Conservation (phyloP, 2,888 invertebrate genomes). For the Caenorhabditis plicata region DNA sequence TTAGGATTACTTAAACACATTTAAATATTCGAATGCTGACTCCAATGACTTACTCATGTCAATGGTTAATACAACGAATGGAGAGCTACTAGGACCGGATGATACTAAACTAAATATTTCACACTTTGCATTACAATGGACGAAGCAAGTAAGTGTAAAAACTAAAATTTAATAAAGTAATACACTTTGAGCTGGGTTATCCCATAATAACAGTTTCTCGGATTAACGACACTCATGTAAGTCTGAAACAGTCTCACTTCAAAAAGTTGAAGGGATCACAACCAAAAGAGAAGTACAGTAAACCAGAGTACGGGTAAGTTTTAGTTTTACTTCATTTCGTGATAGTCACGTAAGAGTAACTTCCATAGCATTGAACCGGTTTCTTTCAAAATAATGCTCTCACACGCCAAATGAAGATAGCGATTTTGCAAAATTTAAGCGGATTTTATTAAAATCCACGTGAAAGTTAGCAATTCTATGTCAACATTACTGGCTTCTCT, state of each 20-base stretch:
- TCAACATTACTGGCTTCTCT: too few species aligned
- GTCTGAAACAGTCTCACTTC: conserved; percentile 51
- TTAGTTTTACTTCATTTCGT: too few species aligned
- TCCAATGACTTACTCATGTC: conserved; percentile 81
- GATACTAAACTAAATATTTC: conserved; percentile 59
- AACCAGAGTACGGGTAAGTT: conserved; percentile 51
- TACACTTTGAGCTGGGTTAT: too few species aligned
- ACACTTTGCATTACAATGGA: conserved; percentile 79
- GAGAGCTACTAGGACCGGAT: conserved; percentile 39
- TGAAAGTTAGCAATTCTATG: too few species aligned
- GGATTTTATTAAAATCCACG: too few species aligned
- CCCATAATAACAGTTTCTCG: conserved; percentile 45
- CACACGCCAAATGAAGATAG: too few species aligned
- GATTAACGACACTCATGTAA: conserved; percentile 36
- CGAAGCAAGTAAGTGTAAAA: too few species aligned
- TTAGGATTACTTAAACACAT: conserved; percentile 73
- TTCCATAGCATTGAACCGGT: too few species aligned
- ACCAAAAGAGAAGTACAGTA: conserved; percentile 45
- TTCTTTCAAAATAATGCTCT: too few species aligned
- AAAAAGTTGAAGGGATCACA: conserved; percentile 39
- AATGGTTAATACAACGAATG: conserved; percentile 70
- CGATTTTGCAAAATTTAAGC: too few species aligned
- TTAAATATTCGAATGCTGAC: conserved; percentile 77
- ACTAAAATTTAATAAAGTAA: too few species aligned
- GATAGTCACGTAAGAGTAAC: too few species aligned